These are phyloP conservation scores for Hydrotaea diabolus DNA, from an alignment of 2,888 invertebrate species.

Conservation along the genomic window DNA sequence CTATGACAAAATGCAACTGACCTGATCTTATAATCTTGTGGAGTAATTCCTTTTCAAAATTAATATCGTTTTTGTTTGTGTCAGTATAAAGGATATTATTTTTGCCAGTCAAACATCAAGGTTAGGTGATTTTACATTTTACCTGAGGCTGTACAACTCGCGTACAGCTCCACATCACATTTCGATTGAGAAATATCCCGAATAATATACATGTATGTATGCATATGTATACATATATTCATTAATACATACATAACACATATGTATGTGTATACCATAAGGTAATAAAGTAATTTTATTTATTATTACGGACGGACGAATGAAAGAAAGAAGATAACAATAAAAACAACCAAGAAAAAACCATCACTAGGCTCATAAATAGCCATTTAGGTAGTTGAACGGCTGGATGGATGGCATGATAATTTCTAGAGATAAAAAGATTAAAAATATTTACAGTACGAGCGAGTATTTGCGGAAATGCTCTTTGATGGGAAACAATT, in stretches of 20 bases:
- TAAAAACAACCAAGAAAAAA: neutral
- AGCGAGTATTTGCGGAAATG: no score
- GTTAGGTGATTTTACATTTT: neutral
- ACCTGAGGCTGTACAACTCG: neutral
- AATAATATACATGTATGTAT: neutral
- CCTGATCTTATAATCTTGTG: no score
- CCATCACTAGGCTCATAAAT: conserved; percentile 12
- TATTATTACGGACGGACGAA: neutral
- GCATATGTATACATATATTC: no score
- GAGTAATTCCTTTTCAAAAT: no score
- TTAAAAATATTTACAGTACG: conserved; percentile 2
- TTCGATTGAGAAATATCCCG: neutral
- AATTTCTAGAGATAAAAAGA: conserved; percentile 23
- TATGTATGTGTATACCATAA: neutral
- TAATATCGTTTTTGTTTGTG: no score
- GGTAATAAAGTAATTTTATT: conserved; percentile 7
- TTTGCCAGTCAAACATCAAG: no score
- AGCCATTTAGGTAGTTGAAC: neutral
- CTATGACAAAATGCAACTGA: no score
- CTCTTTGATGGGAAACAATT: neutral
- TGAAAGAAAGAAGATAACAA: neutral
- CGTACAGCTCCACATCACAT: conserved; percentile 4
- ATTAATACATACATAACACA: no score
- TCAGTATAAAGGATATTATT: no score
- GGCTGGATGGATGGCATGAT: neutral